Percentiles rank a stretch among this genome's conserved stretches.
These are phyloP conservation scores for Dioctria rufipes DNA, from an alignment of 2,888 invertebrate genomes.

Conservation along the genomic window DNA sequence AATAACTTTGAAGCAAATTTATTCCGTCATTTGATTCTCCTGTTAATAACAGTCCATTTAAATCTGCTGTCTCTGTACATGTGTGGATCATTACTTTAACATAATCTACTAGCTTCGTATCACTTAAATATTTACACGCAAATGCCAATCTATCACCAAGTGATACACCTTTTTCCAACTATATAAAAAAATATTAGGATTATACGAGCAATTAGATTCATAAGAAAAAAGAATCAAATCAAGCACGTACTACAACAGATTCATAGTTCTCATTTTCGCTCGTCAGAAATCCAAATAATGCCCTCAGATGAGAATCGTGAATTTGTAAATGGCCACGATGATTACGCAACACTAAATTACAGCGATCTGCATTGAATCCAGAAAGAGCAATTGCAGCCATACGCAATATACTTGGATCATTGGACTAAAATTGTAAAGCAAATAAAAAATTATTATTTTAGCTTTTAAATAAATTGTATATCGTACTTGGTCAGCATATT, in stretches of 20 bases:
- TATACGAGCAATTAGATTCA: no score
- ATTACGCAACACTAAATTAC: constrained; percentile 81
- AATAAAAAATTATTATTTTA: neutral
- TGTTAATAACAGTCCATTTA: constrained; percentile 88
- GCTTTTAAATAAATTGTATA: neutral
- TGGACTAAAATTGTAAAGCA: constrained; percentile 59
- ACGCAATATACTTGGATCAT: constrained; percentile 68
- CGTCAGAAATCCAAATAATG: constrained; percentile 92
- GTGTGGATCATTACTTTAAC: constrained; percentile 80
- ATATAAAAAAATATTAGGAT: constrained; percentile 54
- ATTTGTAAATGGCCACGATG: constrained; percentile 84
- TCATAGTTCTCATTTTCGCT: constrained; percentile 84
- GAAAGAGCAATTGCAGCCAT: constrained; percentile 84
- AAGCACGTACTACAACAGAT: constrained; percentile 79
- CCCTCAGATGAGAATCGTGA: constrained; percentile 91
- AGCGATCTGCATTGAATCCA: constrained; percentile 89
- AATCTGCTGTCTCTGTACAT: constrained; percentile 83
- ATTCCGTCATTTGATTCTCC: constrained; percentile 84
- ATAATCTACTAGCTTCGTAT: constrained; percentile 84
- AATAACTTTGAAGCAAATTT: constrained; percentile 86
- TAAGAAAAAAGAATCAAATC: no score
- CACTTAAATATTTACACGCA: constrained; percentile 88
- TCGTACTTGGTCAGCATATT: constrained; percentile 74
- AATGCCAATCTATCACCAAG: constrained; percentile 93
- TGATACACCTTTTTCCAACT: constrained; percentile 88